Conservation (phyloP, 2,888 invertebrate species). For the Altica lythri region DNA sequence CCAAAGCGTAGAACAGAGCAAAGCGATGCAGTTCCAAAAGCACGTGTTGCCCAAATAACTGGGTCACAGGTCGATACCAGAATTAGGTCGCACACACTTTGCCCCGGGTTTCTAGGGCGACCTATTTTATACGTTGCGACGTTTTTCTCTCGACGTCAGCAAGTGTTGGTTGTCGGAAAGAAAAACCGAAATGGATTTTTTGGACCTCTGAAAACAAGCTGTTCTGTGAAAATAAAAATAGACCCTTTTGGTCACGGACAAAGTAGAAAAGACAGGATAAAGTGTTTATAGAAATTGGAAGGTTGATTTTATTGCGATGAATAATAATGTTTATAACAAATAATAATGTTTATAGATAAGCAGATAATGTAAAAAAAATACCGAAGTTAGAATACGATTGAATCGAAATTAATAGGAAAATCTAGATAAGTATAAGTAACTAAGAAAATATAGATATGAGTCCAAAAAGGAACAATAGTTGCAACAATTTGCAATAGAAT, state of each 20-base stretch:
- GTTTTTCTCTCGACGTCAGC: slow-evolving; percentile 16
- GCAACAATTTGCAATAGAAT: too few species aligned
- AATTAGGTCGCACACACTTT: slow-evolving; percentile 49
- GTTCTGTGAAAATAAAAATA: neutral
- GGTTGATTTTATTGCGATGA: too few species aligned
- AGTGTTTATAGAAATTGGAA: neutral
- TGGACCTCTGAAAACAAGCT: neutral
- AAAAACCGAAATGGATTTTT: slow-evolving; percentile 10
- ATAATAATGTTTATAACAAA: too few species aligned
- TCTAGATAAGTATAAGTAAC: too few species aligned
- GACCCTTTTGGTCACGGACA: too few species aligned
- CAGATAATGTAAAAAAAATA: too few species aligned
- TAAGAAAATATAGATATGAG: too few species aligned
- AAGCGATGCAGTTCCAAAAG: slow-evolving; percentile 33
- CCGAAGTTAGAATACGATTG: too few species aligned
- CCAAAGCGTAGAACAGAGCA: too few species aligned
- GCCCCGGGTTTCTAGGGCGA: slow-evolving; percentile 49
- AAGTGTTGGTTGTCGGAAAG: neutral
- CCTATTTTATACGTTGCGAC: slow-evolving; percentile 36
- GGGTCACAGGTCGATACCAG: slow-evolving; percentile 51
- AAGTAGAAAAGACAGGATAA: neutral
- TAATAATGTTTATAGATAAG: too few species aligned
- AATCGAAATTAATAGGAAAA: too few species aligned
- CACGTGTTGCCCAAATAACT: slow-evolving; percentile 50
- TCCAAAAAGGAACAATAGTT: too few species aligned